Base-by-base conservation (phyloP, 2,113 vertebrate genomes). In the Albula goreensis region DNA sequence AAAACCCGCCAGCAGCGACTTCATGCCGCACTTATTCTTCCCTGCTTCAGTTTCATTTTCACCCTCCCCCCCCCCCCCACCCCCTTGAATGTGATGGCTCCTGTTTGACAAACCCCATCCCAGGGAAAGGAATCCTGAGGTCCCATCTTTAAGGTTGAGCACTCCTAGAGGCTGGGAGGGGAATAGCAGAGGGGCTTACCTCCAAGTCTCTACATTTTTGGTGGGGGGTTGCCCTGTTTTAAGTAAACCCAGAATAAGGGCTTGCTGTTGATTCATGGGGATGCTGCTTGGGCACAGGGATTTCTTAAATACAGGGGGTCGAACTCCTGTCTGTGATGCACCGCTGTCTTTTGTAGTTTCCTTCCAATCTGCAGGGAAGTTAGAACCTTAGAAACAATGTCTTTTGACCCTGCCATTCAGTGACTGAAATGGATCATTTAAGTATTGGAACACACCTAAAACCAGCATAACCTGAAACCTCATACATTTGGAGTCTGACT, bases 81-180 rank as follows among this genome's bases (percentile, higher is more conserved):
- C 12, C 53, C 53, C 31, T 41, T 66, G 17, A 19, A 66, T 66
- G 60, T 7, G 60, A 5, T 66, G 22, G 22, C 31, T 31, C 1
- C 70, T 74, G 22, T 13, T 10, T 31, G 31, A 74, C 70, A 25
- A 74, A 74, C 60, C 60, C 5, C 31, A 41, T 41, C 31, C 31
- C 31, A 41, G 31, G 31, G 1, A 41, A 41, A 41, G 31, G 31
- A 41, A 41, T 41, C 31, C 31, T 41, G 31, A 41, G 31, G 31
- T 41, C 31, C 31, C 31, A 41, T 41, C 31, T 41, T 41, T 41
- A 41, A 41, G 31, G 31, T 41, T 1, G 53, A 12, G 70, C n/a
- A n/a, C n/a, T n/a, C 70, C 70, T 74, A 74, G n/a, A 74, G 70
- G 70, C 70, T 31, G n/a, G 70, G 70, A 74, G n/a, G 70, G 70